Evolutionary conservation across 2,797 vertebrate species (phyloP).

Genomic region (Chelidonichthys spinosus): DNA sequence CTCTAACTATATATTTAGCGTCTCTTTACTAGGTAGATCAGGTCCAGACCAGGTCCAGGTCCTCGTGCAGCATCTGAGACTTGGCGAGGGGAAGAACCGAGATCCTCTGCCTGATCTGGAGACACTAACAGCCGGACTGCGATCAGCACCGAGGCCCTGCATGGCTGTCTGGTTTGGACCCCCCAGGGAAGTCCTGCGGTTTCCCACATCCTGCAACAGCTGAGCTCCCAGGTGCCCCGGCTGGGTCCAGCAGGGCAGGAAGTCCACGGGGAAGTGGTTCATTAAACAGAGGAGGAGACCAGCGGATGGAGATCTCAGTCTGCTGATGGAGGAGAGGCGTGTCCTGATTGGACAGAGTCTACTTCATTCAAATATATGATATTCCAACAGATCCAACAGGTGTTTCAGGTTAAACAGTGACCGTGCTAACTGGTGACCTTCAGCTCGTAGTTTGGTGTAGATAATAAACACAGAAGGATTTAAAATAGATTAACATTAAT

Average conservation of each 20-base stretch:
- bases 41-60: too few species aligned
- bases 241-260: slow-evolving; percentile 3
- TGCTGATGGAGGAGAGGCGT: neutral
- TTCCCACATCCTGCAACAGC: slow-evolving; percentile 73
- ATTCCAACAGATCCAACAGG: too few species aligned
- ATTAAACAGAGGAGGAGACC: neutral
- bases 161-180: slow-evolving; percentile 12
- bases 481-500: too few species aligned
- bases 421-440: too few species aligned
- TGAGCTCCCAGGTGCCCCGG: slow-evolving; percentile 62
- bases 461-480: too few species aligned
- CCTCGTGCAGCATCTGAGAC: slow-evolving; percentile 9
- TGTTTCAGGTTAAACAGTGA: too few species aligned
- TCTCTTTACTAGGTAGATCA: too few species aligned
- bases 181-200: slow-evolving; percentile 57
- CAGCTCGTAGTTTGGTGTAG: too few species aligned
- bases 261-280: slow-evolving; percentile 15
- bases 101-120: slow-evolving; percentile 22
- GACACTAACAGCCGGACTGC: slow-evolving; percentile 28
- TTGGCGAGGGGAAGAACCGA: neutral
- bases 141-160: slow-evolving; percentile 43
- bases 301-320: too few species aligned
- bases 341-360: neutral
- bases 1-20: too few species aligned
- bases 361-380: too few species aligned